Evolutionary conservation across 2,113 vertebrate genomes (phyloP).

Genomic region (Hypanus sabinus): DNA sequence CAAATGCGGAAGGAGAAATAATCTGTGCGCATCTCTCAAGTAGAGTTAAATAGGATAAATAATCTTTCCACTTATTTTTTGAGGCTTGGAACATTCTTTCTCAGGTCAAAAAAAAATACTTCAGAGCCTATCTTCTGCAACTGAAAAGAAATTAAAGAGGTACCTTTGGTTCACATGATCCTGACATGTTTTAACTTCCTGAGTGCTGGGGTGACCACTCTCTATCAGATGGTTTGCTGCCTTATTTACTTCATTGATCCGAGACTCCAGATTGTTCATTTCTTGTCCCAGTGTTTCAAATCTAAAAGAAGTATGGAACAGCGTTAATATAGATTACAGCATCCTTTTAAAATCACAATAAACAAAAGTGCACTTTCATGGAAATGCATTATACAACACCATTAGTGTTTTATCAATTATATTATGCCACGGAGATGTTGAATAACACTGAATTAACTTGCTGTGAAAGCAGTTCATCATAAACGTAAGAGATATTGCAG

Average conservation of each 20-base stretch:
- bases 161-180: conserved; percentile 77
- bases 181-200: conserved; percentile 73
- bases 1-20: not conserved
- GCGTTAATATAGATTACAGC: conserved; percentile 5
- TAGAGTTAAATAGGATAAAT: not conserved
- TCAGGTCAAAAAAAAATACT: not conserved
- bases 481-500: too few species aligned
- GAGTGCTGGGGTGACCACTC: conserved; percentile 75
- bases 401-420: not conserved
- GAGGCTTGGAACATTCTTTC: not conserved
- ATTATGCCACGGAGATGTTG: not conserved
- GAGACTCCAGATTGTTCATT: conserved; percentile 69
- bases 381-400: not conserved
- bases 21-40: not conserved
- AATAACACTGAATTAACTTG: not conserved
- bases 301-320: conserved; percentile 50
- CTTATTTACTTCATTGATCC: conserved; percentile 72
- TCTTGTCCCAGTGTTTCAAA: conserved; percentile 81
- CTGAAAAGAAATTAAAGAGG: not conserved
- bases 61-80: not conserved
- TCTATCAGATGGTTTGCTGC: conserved; percentile 75
- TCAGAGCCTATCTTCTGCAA: not conserved
- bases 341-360: not conserved
- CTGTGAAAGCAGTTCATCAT: not conserved
- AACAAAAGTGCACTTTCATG: too few species aligned